Conservation (phyloP, 2,113 vertebrate genomes). For the Lathamus discolor region DNA sequence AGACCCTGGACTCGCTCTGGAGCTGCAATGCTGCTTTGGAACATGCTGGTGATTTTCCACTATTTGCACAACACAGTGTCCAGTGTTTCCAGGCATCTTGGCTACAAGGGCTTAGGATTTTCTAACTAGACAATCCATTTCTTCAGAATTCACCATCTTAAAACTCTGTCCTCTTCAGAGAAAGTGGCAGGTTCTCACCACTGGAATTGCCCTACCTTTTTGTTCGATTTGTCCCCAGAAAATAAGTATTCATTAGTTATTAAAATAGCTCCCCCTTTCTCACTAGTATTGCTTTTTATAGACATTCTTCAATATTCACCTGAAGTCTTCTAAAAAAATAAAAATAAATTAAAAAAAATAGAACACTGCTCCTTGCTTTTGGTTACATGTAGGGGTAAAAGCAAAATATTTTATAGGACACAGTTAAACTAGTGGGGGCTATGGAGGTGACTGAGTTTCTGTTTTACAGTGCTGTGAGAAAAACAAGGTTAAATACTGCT, state of each 20-base stretch:
- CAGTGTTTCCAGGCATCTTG: background rate
- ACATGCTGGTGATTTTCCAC: slow-evolving; percentile 36
- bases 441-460: background rate
- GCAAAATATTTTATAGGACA: background rate
- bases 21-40: background rate
- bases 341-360: background rate
- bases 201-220: background rate
- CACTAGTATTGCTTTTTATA: background rate
- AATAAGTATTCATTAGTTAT: background rate
- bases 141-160: background rate
- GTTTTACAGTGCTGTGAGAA: background rate
- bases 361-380: background rate
- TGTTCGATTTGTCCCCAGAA: background rate
- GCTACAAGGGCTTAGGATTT: background rate
- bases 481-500: background rate
- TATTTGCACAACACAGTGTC: background rate
- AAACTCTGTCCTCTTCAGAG: background rate
- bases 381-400: background rate
- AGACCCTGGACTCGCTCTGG: background rate
- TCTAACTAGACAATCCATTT: background rate
- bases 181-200: background rate
- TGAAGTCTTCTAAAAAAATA: background rate
- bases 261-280: background rate
- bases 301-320: background rate
- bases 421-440: background rate